Evolutionary conservation across 2,797 vertebrate species (phyloP), one percentile per base, ranked within the genome.

Genomic region (Rhadinocentrus ornatus): DNA sequence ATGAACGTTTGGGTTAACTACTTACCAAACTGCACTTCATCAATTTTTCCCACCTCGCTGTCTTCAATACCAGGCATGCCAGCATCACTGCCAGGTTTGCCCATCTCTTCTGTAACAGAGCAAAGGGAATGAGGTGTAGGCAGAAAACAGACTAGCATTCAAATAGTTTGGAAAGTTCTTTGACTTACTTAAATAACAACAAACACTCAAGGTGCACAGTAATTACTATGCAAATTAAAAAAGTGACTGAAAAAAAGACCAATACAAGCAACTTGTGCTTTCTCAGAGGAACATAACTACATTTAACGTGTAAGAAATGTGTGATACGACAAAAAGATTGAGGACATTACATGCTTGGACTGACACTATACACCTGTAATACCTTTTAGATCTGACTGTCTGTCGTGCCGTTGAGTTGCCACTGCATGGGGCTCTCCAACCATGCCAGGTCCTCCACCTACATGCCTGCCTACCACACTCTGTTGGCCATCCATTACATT

Each of bases 61-160:
- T 99, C 97, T 91, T 99, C 98, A 88, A 99, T 96, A 58, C 96
- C 98, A 73, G 98, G 98, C 98, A 99, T 99, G 66, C 98, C 98
- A 69, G 98, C 98, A 78, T 99, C 98, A 88, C 96, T 96, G 83
- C 94, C 96, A 68, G 92, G 89, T 80, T 99, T 98, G 39, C 93
- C 92, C 90, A 96, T 93, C 65, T 97, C 97, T 90, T 95, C 88
- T 89, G 91, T 83, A 77, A 79, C 44, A 80, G 24, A 83, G 66
- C 18, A 84, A 12, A 69, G n/a, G 13, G 1, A 68, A 46, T 9
- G 11, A 15, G 15, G 75, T 6, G 64, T 41, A 53, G 3, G 4
- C 0, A 32, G 15, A 3, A 4, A 2, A 39, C 0, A 7, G 4
- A 15, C 3, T 35, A 20, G 59, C 31, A 44, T n/a, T 58, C 22